Evolutionary conservation across 2,888 invertebrate genomes (phyloP).

Genomic region (Abrostola tripartita): DNA sequence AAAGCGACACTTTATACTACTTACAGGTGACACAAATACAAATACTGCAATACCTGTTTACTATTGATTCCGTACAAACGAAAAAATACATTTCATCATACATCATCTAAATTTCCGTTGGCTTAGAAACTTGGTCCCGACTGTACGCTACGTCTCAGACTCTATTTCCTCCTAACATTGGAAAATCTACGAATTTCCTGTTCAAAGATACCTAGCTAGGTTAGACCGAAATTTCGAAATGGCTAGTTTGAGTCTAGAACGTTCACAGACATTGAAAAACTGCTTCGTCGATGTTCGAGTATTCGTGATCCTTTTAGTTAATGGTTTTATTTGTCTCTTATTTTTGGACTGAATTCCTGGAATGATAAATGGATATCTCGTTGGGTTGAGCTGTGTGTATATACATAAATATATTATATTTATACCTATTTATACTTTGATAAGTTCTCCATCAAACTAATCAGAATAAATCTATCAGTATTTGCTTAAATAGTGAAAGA

Average conservation of each 20-base stretch:
- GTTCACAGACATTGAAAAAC: slow-evolving; percentile 37
- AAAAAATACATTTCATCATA: slow-evolving; percentile 17
- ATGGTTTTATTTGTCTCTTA: neutral
- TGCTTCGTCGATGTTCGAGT: slow-evolving; percentile 22
- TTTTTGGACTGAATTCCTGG: neutral
- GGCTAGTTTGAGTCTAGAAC: slow-evolving; percentile 32
- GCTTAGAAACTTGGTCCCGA: neutral
- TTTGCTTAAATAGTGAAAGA: no score
- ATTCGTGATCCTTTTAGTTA: slow-evolving; percentile 13
- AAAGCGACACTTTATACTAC: no score
- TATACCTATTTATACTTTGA: no score
- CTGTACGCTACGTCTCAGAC: slow-evolving; percentile 45
- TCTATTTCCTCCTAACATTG: slow-evolving; percentile 53
- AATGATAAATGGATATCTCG: no score
- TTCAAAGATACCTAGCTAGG: slow-evolving; percentile 22
- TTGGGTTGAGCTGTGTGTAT: no score
- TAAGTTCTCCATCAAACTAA: no score
- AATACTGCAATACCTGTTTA: slow-evolving; percentile 4
- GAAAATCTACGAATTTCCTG: slow-evolving; percentile 49
- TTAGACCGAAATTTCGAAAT: slow-evolving; percentile 33
- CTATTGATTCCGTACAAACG: slow-evolving; percentile 20
- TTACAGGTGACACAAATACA: neutral
- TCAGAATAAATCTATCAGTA: no score
- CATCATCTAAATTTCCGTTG: slow-evolving; percentile 38
- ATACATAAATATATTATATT: no score